Evolutionary conservation across 2,113 vertebrate genomes (phyloP).

Genomic region (Campylomormyrus numenius): DNA sequence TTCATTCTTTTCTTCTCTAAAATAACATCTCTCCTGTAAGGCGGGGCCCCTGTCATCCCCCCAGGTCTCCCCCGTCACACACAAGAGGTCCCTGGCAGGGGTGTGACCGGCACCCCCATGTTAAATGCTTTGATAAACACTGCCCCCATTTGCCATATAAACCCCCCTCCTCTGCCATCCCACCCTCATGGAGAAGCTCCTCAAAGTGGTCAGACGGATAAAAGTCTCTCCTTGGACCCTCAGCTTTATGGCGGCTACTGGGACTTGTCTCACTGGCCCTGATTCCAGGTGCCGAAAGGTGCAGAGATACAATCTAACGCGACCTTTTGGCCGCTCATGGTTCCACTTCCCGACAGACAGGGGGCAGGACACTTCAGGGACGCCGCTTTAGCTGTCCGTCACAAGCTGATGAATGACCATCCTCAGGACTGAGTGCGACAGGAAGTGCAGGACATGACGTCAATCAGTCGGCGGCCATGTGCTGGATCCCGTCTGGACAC

Average conservation of each 20-base stretch:
- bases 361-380: not conserved
- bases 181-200: not conserved
- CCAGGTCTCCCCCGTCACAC: not conserved
- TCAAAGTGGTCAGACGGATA: not conserved
- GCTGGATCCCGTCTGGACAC: too few species aligned
- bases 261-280: not conserved
- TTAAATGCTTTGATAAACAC: not conserved
- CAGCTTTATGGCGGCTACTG: not conserved
- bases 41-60: not conserved
- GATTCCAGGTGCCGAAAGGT: not conserved
- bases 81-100: not conserved
- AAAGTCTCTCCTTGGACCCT: not conserved
- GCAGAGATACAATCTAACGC: not conserved
- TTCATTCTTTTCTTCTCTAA: not conserved
- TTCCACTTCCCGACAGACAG: not conserved
- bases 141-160: not conserved
- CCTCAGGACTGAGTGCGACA: not conserved
- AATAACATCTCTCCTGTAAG: not conserved
- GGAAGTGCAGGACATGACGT: not conserved
- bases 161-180: too few species aligned
- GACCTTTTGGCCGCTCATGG: not conserved
- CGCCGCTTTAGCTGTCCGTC: too few species aligned
- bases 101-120: not conserved
- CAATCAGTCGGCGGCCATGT: not conserved
- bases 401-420: not conserved